Conservation (phyloP, 2,113 vertebrate genomes). For the Zingel zingel region DNA sequence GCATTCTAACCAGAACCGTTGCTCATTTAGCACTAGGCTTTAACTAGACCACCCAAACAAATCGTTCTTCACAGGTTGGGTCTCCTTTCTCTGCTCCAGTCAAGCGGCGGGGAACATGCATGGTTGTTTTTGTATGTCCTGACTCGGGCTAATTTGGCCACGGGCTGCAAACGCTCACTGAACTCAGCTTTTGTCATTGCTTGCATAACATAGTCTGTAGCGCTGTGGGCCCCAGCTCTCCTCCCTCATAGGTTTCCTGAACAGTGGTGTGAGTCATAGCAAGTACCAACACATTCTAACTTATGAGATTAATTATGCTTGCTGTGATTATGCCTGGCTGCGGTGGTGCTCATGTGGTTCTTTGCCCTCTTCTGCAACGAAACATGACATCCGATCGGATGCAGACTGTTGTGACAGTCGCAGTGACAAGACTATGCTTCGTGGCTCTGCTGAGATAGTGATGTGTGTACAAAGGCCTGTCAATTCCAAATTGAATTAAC, state of each 20-base stretch:
- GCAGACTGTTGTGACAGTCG: too few species aligned
- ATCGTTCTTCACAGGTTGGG: constrained; percentile 60
- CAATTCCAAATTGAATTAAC: constrained; percentile 60
- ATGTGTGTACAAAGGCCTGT: constrained; percentile 17
- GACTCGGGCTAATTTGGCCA: constrained; percentile 62
- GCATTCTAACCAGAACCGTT: constrained; percentile 74
- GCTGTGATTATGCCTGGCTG: constrained; percentile 23
- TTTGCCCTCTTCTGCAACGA: constrained; percentile 15
- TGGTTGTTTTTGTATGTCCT: constrained; percentile 33
- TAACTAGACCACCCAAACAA: constrained; percentile 81
- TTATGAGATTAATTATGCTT: constrained; percentile 52
- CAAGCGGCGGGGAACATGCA: constrained; percentile 53
- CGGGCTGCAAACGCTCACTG: constrained; percentile 48
- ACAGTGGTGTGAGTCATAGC: constrained; percentile 52
- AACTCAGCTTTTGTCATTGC: constrained; percentile 49
- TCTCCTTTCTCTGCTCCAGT: constrained; percentile 42
- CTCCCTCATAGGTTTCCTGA: constrained; percentile 47
- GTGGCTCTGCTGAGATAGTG: constrained; percentile 12
- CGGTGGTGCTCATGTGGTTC: constrained; percentile 8
- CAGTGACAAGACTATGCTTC: background rate
- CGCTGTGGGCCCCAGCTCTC: constrained; percentile 16
- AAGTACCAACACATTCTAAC: constrained; percentile 47
- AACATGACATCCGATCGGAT: constrained; percentile 5
- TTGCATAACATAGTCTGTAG: constrained; percentile 49
- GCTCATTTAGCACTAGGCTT: constrained; percentile 75